Conservation (phyloP, 2,113 vertebrate species). For the Lipotes vexillifer region DNA sequence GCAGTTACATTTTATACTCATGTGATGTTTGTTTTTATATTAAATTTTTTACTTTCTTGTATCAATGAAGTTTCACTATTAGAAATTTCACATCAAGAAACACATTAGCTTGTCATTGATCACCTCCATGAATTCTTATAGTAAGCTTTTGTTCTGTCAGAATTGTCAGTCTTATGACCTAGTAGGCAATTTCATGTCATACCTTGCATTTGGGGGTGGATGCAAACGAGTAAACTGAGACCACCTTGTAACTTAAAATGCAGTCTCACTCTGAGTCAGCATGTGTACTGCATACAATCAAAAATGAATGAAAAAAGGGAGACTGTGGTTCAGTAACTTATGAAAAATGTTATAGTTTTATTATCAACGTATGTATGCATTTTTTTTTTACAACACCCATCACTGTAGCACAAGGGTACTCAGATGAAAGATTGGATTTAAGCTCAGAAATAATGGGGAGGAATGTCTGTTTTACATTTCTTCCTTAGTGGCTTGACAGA, state of each 20-base stretch:
- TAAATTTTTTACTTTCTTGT: neutral
- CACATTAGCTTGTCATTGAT: neutral
- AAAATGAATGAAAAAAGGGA: constrained; percentile 16
- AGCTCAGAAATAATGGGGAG: neutral
- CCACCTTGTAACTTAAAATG: constrained; percentile 30
- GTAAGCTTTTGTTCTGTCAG: neutral
- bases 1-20: neutral
- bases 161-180: neutral
- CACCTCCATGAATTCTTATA: neutral
- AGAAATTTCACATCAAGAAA: constrained; percentile 21
- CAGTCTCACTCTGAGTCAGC: constrained; percentile 14
- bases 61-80: neutral
- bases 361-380: neutral
- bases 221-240: constrained; percentile 23
- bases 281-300: neutral
- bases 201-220: neutral
- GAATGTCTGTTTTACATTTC: constrained; percentile 28
- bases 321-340: constrained; percentile 23
- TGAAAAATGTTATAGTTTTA: constrained; percentile 41
- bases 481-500: neutral
- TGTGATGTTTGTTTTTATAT: neutral
- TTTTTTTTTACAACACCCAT: neutral
- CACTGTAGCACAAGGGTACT: neutral
- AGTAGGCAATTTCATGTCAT: neutral
- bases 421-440: neutral